Evolutionary conservation across 2,797 vertebrate species (phyloP), one percentile per base, ranked within the genome.

Genomic region (Girardinus metallicus): DNA sequence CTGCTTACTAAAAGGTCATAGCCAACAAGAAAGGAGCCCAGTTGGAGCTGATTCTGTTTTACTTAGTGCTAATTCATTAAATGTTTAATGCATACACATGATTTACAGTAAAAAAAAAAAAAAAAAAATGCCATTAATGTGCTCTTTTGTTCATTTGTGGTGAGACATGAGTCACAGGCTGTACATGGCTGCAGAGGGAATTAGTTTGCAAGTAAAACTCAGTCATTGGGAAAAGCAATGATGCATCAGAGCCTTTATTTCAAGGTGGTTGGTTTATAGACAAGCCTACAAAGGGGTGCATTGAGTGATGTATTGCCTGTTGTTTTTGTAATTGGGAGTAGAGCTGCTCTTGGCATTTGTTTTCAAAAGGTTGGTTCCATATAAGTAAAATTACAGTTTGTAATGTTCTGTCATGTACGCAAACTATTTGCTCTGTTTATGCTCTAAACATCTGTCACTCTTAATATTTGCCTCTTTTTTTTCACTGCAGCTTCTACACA

Each of bases 101-200:
- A 74, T 85, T 84, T 44, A n/a, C 26, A 76, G 41, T 76, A 75
- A 80, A 81, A 82, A 79, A 90, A 85, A 87, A 83, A 75, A 80
- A 81, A 82, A 79, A 90, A 85, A 87, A 83, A 78, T 77, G 73
- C 41, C 60, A 74, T 74, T 80, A 62, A 74, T n/a, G 13, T 57
- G 10, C n/a, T 76, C 60, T 73, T 85, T 77, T 76, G 83, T 55
- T 70, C 79, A 79, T 1, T 85, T 79, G 75, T 77, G 75, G 76
- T 83, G 86, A 90, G 91, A 89, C 88, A 16, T 94, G 90, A 94
- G 86, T 94, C 92, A 91, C 82, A 36, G 83, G 80, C 74, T 29
- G 72, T 66, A 74, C 78, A 55, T 44, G 82, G 74, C 73, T 53
- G 74, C 74, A 73, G 74, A 84, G 84, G 18, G 55, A 82, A 73